Base-by-base conservation (phyloP, 1,140 invertebrate species). In the Drosophila burlai region DNA sequence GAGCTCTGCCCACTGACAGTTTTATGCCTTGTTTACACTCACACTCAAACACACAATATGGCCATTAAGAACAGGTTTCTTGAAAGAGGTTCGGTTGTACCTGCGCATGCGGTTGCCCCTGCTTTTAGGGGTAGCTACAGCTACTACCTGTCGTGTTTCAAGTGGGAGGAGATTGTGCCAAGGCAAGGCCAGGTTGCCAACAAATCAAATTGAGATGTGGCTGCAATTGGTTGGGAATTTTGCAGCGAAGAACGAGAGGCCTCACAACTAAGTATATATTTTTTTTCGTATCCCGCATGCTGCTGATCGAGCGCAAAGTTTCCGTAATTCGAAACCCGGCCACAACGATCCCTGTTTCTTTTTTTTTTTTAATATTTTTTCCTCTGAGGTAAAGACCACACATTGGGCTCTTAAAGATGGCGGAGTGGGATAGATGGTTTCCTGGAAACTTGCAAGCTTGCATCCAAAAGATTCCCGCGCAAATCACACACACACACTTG, bases 21-120 rank as follows among this genome's bases (percentile, higher is more conserved):
- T 92, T 92, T 81, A 55, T 92, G 91, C 68, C 92, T 92, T 92
- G 91, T 92, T 92, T 92, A 91, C 78, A 91, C 79, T 80, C 72
- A 61, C 49, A 52, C 52, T 58, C 52, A 21, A 5, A 31, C 16
- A 18, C 16, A n/a, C 68, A 60, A 38, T 24, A 61, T 54, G 69
- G 46, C 67, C 38, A 52, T 50, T 24, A 38, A 50, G 42, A 73
- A 73, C 69, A 73, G 69, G 69, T 73, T 73, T 58, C 11, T 60
- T 40, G 24, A 46, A 46, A 26, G 67, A 66, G 61, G 66, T 61
- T 34, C 67, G 29, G n/a, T 6, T 16, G 34, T 36, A 18, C 69
- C 40, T 73, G 72, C 72, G 68, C 68, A 73, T 74, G 69, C 69
- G 66, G 21, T 60, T 71, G 31, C 40, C 42, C n/a, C n/a, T 13